These are phyloP conservation scores for Emydoidea blandingii DNA, from an alignment of 2,797 vertebrate genomes.

Conservation along the genomic window DNA sequence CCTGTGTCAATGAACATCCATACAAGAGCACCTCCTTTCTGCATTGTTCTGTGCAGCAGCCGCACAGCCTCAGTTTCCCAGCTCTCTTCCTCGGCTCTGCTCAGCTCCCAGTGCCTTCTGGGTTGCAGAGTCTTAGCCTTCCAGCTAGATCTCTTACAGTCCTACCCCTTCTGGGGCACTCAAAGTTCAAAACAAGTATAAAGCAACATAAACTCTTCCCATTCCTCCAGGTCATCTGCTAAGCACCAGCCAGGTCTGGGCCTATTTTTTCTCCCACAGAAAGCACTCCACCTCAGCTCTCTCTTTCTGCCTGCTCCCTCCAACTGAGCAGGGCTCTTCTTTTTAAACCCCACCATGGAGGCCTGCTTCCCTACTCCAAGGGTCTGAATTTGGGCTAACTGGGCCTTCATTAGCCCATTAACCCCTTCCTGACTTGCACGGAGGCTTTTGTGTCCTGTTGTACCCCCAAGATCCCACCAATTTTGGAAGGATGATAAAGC, in stretches of 20 bases:
- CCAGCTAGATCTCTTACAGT: background rate
- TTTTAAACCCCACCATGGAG: background rate
- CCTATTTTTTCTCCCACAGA: background rate
- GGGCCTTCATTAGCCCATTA: background rate
- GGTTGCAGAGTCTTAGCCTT: no score
- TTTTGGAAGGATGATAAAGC: background rate
- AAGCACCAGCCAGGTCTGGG: background rate
- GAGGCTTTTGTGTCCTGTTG: background rate
- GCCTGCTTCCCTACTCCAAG: background rate
- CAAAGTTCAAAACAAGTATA: no score
- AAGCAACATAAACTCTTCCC: background rate
- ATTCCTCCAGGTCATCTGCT: background rate
- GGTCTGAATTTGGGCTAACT: background rate
- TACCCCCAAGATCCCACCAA: background rate
- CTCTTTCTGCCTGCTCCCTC: background rate
- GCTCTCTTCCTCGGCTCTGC: no score
- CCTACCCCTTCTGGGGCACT: no score
- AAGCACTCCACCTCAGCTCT: background rate
- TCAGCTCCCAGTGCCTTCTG: no score
- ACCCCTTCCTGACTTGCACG: background rate
- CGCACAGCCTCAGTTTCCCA: no score
- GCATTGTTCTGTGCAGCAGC: no score
- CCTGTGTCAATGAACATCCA: no score
- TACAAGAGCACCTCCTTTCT: no score
- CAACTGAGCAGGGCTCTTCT: background rate